Base-by-base conservation (phyloP, 1,140 invertebrate species). In the Hylaeus anthracinus region DNA sequence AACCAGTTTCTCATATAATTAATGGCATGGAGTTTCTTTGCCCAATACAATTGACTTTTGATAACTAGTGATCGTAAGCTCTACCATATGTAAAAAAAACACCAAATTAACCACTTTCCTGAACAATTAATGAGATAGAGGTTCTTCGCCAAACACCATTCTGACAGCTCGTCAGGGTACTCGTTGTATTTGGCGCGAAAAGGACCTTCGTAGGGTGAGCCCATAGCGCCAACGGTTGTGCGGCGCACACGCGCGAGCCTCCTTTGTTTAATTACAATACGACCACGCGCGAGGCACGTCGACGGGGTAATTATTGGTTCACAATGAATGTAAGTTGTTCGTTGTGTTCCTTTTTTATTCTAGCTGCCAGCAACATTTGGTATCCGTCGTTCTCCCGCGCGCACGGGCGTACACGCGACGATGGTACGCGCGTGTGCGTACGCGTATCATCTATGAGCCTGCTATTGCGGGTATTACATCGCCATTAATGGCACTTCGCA, bases 261-360 rank as follows among this genome's bases (percentile, higher is more conserved):
- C 91, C 85, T 90, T 92, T 90, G 88, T 90, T 92, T 91, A 92
- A 92, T 91, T 92, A 91, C 87, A 90, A 90, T 91, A 87, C 88
- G 72, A 70, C 79, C 60, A 41, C 79, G 74, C 79, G 83, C 83
- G 82, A 73, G 84, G 55, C 81, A 69, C 61, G 78, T 88, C 86
- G 90, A 88, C 88, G 79, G 80, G 71, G 87, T 92, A 92, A 92
- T 92, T 91, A 90, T 90, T 90, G 86, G 90, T 91, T 91, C 51
- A 90, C 90, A 90, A 88, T 89, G 85, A 89, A 88, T 84, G 83
- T 74, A 77, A 79, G 60, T 69, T 80, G 72, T 55, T 78, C 82
- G 53, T 53, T 43, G 15, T 58, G 63, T 88, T 73, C 65, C 39
- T 39, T 51, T 90, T 90, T 90, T 88, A 83, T 91, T 91, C 88